Conservation (phyloP, 2,113 vertebrate genomes). For the Regulus satrapa region DNA sequence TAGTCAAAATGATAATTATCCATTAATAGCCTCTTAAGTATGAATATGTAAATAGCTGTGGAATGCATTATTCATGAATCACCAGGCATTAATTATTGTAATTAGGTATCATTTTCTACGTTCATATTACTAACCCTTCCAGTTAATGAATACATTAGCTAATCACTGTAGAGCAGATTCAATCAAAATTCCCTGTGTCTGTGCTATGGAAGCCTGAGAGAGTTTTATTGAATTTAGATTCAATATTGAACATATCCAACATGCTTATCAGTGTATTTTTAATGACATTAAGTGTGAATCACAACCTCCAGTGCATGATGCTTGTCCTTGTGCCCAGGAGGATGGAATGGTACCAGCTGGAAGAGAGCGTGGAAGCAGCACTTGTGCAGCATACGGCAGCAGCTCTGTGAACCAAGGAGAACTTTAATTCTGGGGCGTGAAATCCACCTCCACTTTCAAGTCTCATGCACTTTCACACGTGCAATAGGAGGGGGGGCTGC, state of each 20-base stretch:
- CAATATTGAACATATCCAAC: constrained; percentile 31
- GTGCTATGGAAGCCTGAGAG: constrained; percentile 16
- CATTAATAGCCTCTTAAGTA: constrained; percentile 28
- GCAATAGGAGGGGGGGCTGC: background rate
- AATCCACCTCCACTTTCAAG: background rate
- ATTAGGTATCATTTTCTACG: constrained; percentile 54
- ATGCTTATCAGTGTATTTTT: constrained; percentile 41
- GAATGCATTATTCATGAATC: constrained; percentile 64
- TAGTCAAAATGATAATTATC: constrained; percentile 42
- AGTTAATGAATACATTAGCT: constrained; percentile 60
- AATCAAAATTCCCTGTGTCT: constrained; percentile 7
- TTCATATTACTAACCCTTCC: constrained; percentile 47
- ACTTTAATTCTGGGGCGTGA: background rate
- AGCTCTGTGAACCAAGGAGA: background rate
- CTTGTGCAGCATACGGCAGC: background rate
- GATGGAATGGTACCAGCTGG: background rate
- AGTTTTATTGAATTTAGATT: constrained; percentile 32
- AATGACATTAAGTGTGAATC: constrained; percentile 5
- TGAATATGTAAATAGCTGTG: constrained; percentile 51
- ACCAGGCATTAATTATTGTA: constrained; percentile 66
- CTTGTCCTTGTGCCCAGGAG: constrained; percentile 19
- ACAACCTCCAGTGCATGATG: background rate
- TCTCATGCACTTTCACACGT: background rate
- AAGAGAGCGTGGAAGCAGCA: background rate
- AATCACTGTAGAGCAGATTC: constrained; percentile 22